Evolutionary conservation across 2,113 vertebrate species (phyloP), one percentile per base, ranked within the genome.

Genomic region (Nematolebias whitei): DNA sequence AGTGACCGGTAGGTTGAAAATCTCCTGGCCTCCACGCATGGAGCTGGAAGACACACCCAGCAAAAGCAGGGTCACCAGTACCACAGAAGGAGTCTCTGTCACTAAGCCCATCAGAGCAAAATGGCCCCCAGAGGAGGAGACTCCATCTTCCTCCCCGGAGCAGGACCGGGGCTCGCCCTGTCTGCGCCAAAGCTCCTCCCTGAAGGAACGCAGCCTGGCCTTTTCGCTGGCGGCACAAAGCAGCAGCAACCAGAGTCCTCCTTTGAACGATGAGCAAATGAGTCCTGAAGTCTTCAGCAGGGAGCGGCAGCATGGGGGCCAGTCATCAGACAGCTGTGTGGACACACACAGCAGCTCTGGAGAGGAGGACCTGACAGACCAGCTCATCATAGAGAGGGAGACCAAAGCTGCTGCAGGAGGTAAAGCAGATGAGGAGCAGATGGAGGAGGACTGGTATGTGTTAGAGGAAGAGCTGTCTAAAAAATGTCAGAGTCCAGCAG

Each of bases 81-180:
- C 54, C 26, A 0, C 69, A 0, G 95, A 96, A 16, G 91, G 84
- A 0, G 85, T 92, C 60, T 89, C 92, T 59, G 85, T 89, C 51
- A 89, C 93, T 4, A 90, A 88, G 73, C 76, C 77, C 3, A 84
- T 91, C 32, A 93, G 92, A 74, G 93, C 96, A 15, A 99, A 96
- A 73, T 99, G 97, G 97, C 97, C 97, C 26, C 97, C 97, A 0
- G 97, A 96, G 83, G 95, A 95, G 3, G 95, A 96, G 16, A 40
- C 52, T 14, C 65, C 83, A 45, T 79, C 89, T 0, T 85, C 93
- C 0, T 2, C 70, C 0, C 13, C 72, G 0, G 78, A 86, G 6
- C 68, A 79, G 50, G 88, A 87, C 13, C 82, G 88, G 18, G 95
- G 95, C 62, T 85, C 94, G 14, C 93, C 93, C 22, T 90, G 93